Conservation (phyloP, 2,888 invertebrate genomes). For the Dione vanillae region DNA sequence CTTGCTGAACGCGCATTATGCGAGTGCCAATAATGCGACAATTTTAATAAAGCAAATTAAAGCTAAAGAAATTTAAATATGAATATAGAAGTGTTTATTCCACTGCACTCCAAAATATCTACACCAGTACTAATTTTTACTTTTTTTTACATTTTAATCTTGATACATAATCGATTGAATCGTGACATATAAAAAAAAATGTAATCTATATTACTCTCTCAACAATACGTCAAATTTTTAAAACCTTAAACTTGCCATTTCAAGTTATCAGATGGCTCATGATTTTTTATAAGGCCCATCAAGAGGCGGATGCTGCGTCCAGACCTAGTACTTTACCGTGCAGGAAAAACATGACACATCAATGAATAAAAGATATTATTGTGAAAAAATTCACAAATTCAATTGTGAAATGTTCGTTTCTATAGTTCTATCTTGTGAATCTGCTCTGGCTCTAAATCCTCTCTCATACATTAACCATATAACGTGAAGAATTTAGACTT, state of each 20-base stretch:
- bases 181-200: not conserved
- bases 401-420: constrained; percentile 23
- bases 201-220: not conserved
- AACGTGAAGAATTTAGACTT: constrained; percentile 34
- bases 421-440: constrained; percentile 5
- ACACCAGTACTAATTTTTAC: too few species aligned
- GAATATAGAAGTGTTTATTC: too few species aligned
- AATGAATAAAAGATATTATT: constrained; percentile 39
- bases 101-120: too few species aligned
- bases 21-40: too few species aligned
- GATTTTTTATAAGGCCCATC: constrained; percentile 15
- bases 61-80: too few species aligned
- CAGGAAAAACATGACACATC: constrained; percentile 38
- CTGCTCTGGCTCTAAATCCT: constrained; percentile 33
- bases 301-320: constrained; percentile 5
- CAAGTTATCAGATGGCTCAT: constrained; percentile 16
- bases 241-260: constrained; percentile 6
- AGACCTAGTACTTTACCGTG: constrained; percentile 36
- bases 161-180: too few species aligned
- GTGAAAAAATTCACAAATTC: constrained; percentile 19
- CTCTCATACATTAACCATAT: constrained; percentile 41
- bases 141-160: too few species aligned
- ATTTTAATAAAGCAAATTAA: too few species aligned
- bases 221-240: not conserved
- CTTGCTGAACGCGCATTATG: too few species aligned